Evolutionary conservation across 1,140 invertebrate genomes (phyloP), one percentile per base, ranked within the genome.

Genomic region (Chionoecetes opilio): DNA sequence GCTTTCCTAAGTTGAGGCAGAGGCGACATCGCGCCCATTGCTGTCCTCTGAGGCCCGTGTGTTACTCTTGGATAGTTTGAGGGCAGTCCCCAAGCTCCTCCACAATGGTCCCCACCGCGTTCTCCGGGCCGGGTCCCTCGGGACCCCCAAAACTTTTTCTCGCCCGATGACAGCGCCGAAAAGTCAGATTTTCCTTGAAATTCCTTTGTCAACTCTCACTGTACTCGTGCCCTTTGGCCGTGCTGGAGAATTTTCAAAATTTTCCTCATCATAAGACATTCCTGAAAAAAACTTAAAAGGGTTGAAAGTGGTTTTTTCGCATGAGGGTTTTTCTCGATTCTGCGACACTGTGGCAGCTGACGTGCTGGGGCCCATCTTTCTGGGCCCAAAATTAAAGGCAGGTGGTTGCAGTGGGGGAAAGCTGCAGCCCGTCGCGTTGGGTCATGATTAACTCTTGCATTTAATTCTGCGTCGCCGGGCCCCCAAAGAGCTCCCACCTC

Each of bases 381-480:
- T 38, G 3, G 35, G 17, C 31, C 84, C 5, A n/a, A n/a, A n/a
- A n/a, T 2, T 82, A 5, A 9, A 35, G 32, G 82, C 91, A 93
- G 17, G 63, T 32, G n/a, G 26, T 38, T 82, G 37, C 91, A 93
- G 37, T 93, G 46, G 37, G 91, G 91, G 1, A n/a, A n/a, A 84
- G 17, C 8, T 14, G 26, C 5, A 85, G 0, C 0, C 91, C 91
- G 41, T 93, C 91, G 31, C 91, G 85, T 14, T 84, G n/a, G 82
- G 29, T 93, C 35, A 11, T 93, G 34, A 93, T 11, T 3, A n/a
- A 41, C 32, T 35, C 17, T 0, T 85, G 32, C 8, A 93, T 32
- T n/a, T 5, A 82, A 38, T 11, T 93, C 75, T 6, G 75, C 84
- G 0, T 35, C 75, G 3, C 91, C 91, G 31, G 37, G 34, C 17